Percentiles rank a stretch among this genome's conserved stretches.
These are phyloP conservation scores for Platerodrilus igneus DNA, from an alignment of 2,888 invertebrate genomes.

Conservation along the genomic window DNA sequence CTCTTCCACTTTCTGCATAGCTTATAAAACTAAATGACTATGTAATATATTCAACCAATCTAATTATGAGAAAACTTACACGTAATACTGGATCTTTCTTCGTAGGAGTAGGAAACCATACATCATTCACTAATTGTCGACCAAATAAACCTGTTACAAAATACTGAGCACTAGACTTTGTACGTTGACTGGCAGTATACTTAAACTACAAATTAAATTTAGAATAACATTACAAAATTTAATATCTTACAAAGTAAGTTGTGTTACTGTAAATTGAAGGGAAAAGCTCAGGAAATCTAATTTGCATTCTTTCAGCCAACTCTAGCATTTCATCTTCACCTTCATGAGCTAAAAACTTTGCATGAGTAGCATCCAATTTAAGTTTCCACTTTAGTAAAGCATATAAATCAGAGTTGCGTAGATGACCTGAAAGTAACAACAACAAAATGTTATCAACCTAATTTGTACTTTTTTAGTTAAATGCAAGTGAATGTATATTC, in stretches of 20 bases:
- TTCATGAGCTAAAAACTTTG: conserved; percentile 62
- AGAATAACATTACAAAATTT: neutral
- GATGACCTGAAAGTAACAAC: conserved; percentile 8
- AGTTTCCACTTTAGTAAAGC: conserved; percentile 32
- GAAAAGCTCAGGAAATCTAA: conserved; percentile 63
- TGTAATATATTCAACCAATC: too few species aligned
- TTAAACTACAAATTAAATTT: conserved; percentile 59
- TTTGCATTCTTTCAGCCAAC: conserved; percentile 69
- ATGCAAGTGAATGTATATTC: too few species aligned
- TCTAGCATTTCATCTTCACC: conserved; percentile 71
- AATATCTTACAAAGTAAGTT: conserved; percentile 11
- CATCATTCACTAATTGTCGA: conserved; percentile 54
- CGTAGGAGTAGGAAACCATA: conserved; percentile 61
- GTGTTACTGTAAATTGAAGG: conserved; percentile 52
- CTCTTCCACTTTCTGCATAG: conserved; percentile 19
- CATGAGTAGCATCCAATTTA: conserved; percentile 6
- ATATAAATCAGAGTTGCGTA: conserved; percentile 14
- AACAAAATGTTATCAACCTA: too few species aligned
- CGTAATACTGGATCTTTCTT: conserved; percentile 47
- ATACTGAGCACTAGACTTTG: conserved; percentile 67
- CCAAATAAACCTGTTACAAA: conserved; percentile 76
- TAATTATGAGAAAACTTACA: conserved; percentile 32
- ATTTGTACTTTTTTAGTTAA: too few species aligned
- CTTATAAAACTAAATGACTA: conserved; percentile 1
- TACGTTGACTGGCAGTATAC: conserved; percentile 71